Conservation (phyloP, 2,888 invertebrate genomes). For the Eueremaeus valkanovi region DNA sequence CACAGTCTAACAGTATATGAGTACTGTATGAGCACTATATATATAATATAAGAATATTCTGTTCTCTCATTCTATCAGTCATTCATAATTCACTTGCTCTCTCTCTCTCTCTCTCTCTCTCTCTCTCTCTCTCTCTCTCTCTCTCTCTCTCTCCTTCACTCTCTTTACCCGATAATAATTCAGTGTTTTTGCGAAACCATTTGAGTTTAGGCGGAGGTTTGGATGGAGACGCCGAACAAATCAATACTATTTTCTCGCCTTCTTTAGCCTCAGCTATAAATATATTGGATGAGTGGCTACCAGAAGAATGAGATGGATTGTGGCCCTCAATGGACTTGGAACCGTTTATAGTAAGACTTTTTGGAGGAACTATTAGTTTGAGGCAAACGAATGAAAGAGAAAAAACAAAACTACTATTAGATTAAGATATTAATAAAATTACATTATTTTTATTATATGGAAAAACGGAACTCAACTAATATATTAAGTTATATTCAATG, state of each 20-base stretch:
- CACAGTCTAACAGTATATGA: too few species aligned
- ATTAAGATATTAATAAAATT: too few species aligned
- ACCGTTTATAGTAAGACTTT: constrained; percentile 43
- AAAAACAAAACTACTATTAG: background rate
- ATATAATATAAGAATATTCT: too few species aligned
- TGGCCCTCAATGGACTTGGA: constrained; percentile 27
- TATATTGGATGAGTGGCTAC: constrained; percentile 40
- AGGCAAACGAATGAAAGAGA: background rate
- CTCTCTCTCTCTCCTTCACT: too few species aligned
- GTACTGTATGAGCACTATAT: too few species aligned
- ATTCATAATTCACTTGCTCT: background rate
- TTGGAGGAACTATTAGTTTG: constrained; percentile 43
- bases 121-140: too few species aligned
- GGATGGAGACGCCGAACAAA: constrained; percentile 45
- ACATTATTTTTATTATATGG: too few species aligned
- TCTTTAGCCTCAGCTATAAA: constrained; percentile 46
- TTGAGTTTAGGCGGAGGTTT: constrained; percentile 47
- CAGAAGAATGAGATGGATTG: constrained; percentile 37
- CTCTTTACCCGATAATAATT: constrained; percentile 43
- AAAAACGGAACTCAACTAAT: too few species aligned
- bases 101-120: constrained; percentile 14
- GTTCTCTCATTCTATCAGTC: too few species aligned
- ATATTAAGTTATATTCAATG: too few species aligned
- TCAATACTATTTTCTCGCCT: constrained; percentile 46
- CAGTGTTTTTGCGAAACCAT: constrained; percentile 46